Evolutionary conservation across 92 coral and sea anemone genomes (phyloP).

Genomic region (Phymanthus crucifer): DNA sequence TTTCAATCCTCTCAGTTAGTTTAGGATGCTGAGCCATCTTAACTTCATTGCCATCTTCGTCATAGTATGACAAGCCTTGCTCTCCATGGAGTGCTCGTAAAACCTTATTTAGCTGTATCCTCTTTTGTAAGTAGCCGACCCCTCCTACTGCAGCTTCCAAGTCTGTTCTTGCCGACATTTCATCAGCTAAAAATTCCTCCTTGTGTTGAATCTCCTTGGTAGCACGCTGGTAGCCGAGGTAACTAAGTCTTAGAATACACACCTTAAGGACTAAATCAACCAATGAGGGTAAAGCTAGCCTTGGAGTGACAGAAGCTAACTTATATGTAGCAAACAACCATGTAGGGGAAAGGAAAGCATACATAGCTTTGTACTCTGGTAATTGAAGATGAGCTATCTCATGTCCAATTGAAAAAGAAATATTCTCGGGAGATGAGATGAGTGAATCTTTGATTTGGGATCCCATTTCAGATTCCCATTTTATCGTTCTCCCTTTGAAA

Average conservation of each 20-base stretch:
- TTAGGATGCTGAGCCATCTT: slow-evolving; percentile 57
- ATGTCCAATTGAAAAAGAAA: slow-evolving; percentile 77
- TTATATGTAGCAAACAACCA: slow-evolving; percentile 79
- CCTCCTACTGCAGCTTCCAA: slow-evolving; percentile 71
- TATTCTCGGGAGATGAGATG: slow-evolving; percentile 64
- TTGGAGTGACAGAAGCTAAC: slow-evolving; percentile 52
- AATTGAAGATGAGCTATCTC: slow-evolving; percentile 73
- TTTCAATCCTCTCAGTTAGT: slow-evolving; percentile 60
- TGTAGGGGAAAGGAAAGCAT: slow-evolving; percentile 58
- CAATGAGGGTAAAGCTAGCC: slow-evolving; percentile 40
- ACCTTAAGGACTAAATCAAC: slow-evolving; percentile 65
- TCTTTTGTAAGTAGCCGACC: slow-evolving; percentile 60
- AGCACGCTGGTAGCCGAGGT: slow-evolving; percentile 54
- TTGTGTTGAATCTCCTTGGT: slow-evolving; percentile 53
- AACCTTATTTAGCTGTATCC: slow-evolving; percentile 63
- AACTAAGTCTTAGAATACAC: slow-evolving; percentile 67
- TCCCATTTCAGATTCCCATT: slow-evolving; percentile 87
- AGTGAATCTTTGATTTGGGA: slow-evolving; percentile 65
- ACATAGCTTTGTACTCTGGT: slow-evolving; percentile 44
- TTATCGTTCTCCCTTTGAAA: slow-evolving; percentile 71
- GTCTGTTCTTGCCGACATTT: slow-evolving; percentile 57
- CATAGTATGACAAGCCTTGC: slow-evolving; percentile 56
- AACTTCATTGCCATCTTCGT: slow-evolving; percentile 74
- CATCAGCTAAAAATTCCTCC: slow-evolving; percentile 65
- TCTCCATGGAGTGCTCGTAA: slow-evolving; percentile 68